Evolutionary conservation across 2,888 invertebrate species (phyloP).

Genomic region (Heliconius aoede): DNA sequence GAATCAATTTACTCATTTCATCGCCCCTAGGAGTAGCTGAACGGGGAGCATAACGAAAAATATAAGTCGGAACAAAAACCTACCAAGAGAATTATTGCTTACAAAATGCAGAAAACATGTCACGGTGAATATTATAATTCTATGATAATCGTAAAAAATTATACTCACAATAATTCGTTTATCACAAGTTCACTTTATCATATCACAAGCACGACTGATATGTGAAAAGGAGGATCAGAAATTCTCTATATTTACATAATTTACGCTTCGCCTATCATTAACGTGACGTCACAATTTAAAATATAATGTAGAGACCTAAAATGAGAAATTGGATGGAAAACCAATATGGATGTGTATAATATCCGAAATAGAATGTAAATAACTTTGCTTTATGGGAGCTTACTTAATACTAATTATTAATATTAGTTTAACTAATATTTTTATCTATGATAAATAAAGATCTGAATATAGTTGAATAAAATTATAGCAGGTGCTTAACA

Average conservation of each 20-base stretch:
- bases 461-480: not conserved
- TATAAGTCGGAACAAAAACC: slow-evolving; percentile 59
- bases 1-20: slow-evolving; percentile 58
- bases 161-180: slow-evolving; percentile 11
- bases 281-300: slow-evolving; percentile 30
- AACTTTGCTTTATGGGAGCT: not conserved
- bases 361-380: not conserved
- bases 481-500: not conserved
- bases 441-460: too few species aligned
- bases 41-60: slow-evolving; percentile 57
- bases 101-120: not conserved
- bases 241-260: slow-evolving; percentile 20
- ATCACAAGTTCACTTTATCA: slow-evolving; percentile 45
- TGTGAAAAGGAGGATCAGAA: slow-evolving; percentile 16
- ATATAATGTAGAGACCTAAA: not conserved
- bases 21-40: slow-evolving; percentile 63
- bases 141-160: not conserved
- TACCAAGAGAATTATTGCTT: not conserved
- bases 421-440: too few species aligned
- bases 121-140: not conserved
- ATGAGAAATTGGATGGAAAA: not conserved
- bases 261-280: slow-evolving; percentile 38
- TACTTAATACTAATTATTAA: too few species aligned
- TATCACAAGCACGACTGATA: slow-evolving; percentile 44
- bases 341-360: not conserved